Conservation (phyloP, 2,888 invertebrate species). For the Tipula helvola region DNA sequence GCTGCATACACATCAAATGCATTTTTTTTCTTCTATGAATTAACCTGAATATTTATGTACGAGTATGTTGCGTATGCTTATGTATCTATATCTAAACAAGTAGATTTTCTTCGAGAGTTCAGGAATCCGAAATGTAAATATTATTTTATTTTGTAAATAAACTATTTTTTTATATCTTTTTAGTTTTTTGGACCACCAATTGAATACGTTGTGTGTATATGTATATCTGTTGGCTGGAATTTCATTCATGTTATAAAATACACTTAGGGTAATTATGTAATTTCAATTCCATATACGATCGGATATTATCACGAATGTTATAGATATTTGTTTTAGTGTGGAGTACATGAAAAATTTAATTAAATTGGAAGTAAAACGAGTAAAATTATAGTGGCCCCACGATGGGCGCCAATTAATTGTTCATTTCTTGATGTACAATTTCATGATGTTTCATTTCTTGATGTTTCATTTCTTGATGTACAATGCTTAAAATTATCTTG, state of each 20-base stretch:
- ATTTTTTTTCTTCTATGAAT: neutral
- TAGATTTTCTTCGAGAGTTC: neutral
- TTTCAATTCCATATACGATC: neutral
- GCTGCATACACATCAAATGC: neutral
- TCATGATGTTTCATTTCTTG: too few relatives aligned
- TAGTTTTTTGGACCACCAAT: neutral
- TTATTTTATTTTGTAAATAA: constrained; percentile 4
- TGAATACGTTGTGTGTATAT: neutral
- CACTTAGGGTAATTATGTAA: neutral
- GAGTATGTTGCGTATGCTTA: neutral
- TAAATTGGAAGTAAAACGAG: neutral
- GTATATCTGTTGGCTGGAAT: neutral
- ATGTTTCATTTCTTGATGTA: too few relatives aligned
- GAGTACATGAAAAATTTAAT: neutral
- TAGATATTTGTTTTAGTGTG: neutral
- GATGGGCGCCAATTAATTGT: too few relatives aligned
- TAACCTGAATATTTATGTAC: neutral
- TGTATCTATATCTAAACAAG: neutral
- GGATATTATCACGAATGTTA: neutral
- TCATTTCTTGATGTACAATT: too few relatives aligned
- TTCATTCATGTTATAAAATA: neutral
- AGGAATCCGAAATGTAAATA: neutral
- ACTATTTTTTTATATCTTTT: neutral
- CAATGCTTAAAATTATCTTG: too few relatives aligned
- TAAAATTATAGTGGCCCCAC: too few relatives aligned